Conservation (phyloP, 2,113 vertebrate genomes). For the Labeo catla region DNA sequence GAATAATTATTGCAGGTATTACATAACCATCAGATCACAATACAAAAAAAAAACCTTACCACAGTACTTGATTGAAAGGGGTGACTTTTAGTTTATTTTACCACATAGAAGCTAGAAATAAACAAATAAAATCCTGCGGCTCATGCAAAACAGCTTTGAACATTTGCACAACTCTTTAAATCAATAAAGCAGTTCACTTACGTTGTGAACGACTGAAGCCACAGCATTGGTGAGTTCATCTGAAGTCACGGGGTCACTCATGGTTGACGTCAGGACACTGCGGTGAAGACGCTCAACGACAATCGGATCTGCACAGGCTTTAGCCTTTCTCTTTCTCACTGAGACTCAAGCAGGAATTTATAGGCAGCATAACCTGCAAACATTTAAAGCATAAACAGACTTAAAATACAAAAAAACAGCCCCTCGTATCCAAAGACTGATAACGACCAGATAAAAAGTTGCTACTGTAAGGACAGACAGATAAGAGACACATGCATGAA, state of each 20-base stretch:
- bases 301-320: conserved; percentile 62
- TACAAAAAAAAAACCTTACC: too few relatives aligned
- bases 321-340: conserved; percentile 83
- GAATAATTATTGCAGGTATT: not conserved
- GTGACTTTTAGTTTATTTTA: too few relatives aligned
- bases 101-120: too few relatives aligned
- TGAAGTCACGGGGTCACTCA: conserved; percentile 69
- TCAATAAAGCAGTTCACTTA: conserved; percentile 62
- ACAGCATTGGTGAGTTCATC: conserved; percentile 62
- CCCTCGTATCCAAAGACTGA: conserved; percentile 6
- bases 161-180: not conserved
- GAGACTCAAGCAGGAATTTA: conserved; percentile 77
- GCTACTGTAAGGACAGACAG: not conserved
- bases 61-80: too few relatives aligned
- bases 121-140: too few relatives aligned
- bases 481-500: not conserved
- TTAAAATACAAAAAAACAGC: not conserved
- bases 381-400: not conserved
- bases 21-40: too few relatives aligned
- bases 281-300: conserved; percentile 44
- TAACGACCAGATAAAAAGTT: conserved; percentile 16
- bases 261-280: conserved; percentile 55
- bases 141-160: not conserved
- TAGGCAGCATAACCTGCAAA: conserved; percentile 81
- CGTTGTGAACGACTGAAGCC: conserved; percentile 66